phyloP scores from a whole-genome alignment of 2,113 vertebrate species.

The Trogon surrucura region DNA sequence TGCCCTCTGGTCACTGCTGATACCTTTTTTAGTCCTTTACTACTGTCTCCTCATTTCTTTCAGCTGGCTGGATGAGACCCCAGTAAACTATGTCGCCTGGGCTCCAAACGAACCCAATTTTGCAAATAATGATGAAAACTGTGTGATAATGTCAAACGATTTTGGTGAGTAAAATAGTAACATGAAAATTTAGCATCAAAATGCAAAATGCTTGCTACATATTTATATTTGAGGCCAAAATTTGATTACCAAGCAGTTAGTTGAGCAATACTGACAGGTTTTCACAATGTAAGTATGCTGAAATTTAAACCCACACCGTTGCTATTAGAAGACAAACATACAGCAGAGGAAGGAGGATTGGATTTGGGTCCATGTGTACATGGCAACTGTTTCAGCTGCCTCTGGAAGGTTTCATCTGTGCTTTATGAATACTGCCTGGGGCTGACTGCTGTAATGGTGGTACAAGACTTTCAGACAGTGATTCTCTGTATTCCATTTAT shows the following conservation, averaged over 20 bases:
- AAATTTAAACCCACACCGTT: background rate
- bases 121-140: constrained; percentile 82
- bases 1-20: background rate
- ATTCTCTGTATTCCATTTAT: background rate
- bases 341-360: background rate
- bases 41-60: background rate
- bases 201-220: background rate
- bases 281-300: rapidly evolving
- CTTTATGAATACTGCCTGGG: background rate
- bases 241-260: background rate
- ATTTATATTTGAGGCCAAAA: background rate
- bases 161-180: constrained; percentile 76
- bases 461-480: background rate
- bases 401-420: background rate
- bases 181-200: background rate
- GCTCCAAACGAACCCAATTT: constrained; percentile 85
- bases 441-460: background rate
- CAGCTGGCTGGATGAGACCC: constrained; percentile 83
- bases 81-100: constrained; percentile 83
- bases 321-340: background rate
- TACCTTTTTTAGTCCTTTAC: background rate
- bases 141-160: constrained; percentile 78
- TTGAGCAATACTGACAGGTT: background rate
- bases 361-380: background rate
- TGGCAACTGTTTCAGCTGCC: background rate